Evolutionary conservation across 1,140 invertebrate genomes (phyloP).

Genomic region (Lysiphlebus fabarum): DNA sequence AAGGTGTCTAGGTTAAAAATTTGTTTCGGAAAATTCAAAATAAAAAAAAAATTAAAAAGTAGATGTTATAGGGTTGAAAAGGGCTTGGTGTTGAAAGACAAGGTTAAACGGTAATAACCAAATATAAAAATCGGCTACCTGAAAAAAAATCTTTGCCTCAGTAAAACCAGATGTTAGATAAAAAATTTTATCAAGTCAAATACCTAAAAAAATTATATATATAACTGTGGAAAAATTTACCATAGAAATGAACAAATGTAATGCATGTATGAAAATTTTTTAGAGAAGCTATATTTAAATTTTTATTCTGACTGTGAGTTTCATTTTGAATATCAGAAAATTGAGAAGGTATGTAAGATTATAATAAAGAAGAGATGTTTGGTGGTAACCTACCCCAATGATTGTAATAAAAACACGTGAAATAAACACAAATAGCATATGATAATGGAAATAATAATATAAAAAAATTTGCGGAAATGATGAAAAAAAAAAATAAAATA

Average conservation of each 20-base stretch:
- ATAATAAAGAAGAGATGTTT: constrained; percentile 3
- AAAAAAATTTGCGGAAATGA: constrained; percentile 39
- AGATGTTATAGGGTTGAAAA: not conserved
- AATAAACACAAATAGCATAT: constrained; percentile 21
- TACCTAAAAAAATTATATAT: no score
- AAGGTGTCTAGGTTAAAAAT: constrained; percentile 2
- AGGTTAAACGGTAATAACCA: constrained; percentile 38
- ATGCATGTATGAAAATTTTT: no score
- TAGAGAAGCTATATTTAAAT: no score
- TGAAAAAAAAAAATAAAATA: constrained; percentile 32
- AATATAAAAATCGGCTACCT: no score
- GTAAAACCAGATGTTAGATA: no score
- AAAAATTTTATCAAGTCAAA: no score
- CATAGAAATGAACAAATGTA: no score
- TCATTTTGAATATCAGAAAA: no score
- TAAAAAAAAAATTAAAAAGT: not conserved
- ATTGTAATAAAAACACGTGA: constrained; percentile 11
- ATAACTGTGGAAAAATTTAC: no score
- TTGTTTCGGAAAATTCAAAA: not conserved
- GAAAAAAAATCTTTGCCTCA: constrained; percentile 41
- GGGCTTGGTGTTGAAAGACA: not conserved
- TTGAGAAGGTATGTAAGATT: no score
- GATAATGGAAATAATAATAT: constrained; percentile 39
- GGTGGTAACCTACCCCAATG: constrained; percentile 45
- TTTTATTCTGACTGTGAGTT: no score